Evolutionary conservation across 2,888 invertebrate genomes (phyloP).

Genomic region (Romanomermis culicivorax): DNA sequence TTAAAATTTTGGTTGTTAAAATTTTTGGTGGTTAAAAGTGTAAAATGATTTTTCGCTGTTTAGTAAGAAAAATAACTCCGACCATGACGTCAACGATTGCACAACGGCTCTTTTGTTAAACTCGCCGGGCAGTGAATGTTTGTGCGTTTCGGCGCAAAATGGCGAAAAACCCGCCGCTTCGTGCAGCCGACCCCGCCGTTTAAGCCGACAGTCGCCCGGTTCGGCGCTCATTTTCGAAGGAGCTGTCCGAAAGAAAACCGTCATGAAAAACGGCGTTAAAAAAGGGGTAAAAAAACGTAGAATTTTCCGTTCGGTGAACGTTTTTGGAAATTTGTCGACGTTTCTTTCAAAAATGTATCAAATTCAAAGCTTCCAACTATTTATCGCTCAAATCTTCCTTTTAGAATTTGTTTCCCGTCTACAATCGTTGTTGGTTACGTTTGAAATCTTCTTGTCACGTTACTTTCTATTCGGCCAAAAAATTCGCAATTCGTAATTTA

Average conservation of each 20-base stretch:
- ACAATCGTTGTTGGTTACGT: not conserved
- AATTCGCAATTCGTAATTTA: constrained; percentile 2
- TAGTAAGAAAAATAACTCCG: too few relatives aligned
- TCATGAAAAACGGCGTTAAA: not conserved
- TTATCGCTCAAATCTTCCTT: not conserved
- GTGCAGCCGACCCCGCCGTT: too few relatives aligned
- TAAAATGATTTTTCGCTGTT: too few relatives aligned
- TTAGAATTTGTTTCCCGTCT: not conserved
- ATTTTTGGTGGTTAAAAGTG: too few relatives aligned
- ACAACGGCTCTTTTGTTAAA: not conserved
- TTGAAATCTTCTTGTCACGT: not conserved
- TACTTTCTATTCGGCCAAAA: not conserved
- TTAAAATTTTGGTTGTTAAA: too few relatives aligned
- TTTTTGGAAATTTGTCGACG: not conserved
- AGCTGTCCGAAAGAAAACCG: constrained; percentile 33
- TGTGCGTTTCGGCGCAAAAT: not conserved
- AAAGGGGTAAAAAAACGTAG: not conserved
- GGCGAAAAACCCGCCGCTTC: not conserved
- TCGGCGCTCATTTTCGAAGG: constrained; percentile 17
- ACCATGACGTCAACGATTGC: too few relatives aligned
- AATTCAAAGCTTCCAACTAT: too few relatives aligned
- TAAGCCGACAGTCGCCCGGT: not conserved
- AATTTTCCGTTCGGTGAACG: too few relatives aligned
- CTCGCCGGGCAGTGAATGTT: too few relatives aligned
- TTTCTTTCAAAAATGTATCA: too few relatives aligned